Evolutionary conservation across 1,140 invertebrate genomes (phyloP).

Genomic region (Heliothis subflexa): DNA sequence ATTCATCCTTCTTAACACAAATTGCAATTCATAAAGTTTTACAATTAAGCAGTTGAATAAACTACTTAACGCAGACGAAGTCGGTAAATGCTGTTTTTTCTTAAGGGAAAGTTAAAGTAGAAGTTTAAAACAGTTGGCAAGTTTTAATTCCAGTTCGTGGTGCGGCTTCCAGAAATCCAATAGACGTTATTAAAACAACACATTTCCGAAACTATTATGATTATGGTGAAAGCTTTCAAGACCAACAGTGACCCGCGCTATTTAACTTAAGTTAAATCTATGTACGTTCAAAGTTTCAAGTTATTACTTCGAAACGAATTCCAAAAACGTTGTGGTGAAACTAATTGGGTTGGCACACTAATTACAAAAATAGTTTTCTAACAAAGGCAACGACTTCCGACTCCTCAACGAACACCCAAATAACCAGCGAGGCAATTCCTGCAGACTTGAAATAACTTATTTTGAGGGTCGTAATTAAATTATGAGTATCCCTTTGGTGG

Average conservation of each 20-base stretch:
- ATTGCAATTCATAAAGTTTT: constrained; percentile 33
- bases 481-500: constrained; percentile 77
- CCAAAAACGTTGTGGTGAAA: neutral
- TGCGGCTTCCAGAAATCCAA: constrained; percentile 13
- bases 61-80: constrained; percentile 32
- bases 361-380: constrained; percentile 22
- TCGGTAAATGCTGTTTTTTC: constrained; percentile 26
- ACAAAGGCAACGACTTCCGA: constrained; percentile 30
- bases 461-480: constrained; percentile 77
- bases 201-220: neutral
- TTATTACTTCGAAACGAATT: neutral
- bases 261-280: neutral
- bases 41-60: constrained; percentile 38
- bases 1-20: neutral
- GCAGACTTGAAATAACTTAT: constrained; percentile 61
- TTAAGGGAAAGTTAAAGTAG: constrained; percentile 3
- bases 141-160: constrained; percentile 38
- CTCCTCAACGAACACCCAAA: constrained; percentile 14
- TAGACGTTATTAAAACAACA: constrained; percentile 31
- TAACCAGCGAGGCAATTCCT: constrained; percentile 50
- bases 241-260: neutral
- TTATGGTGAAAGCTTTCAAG: neutral
- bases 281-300: neutral
- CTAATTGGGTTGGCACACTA: neutral
- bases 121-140: constrained; percentile 29